A percentile compares a stretch with the other conserved stretches of the same genome.
Conservation (phyloP, 2,888 invertebrate genomes). For the Cataglyphis albicans region DNA sequence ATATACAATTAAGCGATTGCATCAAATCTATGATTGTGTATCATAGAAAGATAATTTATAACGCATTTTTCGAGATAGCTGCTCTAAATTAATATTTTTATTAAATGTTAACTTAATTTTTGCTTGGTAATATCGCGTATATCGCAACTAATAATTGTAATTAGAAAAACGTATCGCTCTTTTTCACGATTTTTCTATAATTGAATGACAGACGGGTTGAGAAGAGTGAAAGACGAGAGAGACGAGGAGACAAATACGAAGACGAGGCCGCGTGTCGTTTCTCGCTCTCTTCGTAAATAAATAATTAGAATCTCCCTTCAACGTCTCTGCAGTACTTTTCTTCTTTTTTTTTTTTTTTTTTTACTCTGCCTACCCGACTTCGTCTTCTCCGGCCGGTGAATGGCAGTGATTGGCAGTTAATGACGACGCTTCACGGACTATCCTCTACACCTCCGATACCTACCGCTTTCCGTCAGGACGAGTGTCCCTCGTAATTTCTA, state of each 20-base stretch:
- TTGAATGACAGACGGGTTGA: conserved; percentile 11
- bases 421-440: conserved; percentile 79
- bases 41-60: background rate
- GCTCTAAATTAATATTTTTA: background rate
- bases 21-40: background rate
- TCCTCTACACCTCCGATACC: conserved; percentile 73
- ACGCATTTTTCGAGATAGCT: background rate
- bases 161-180: conserved; percentile 8
- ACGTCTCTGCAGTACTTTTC: conserved; percentile 58
- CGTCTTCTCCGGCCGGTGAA: conserved; percentile 73
- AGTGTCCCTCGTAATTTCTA: conserved; percentile 73
- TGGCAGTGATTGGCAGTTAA: conserved; percentile 83
- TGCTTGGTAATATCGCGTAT: background rate
- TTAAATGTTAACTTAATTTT: background rate
- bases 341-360: conserved; percentile 43
- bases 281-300: conserved; percentile 69
- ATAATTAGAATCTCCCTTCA: conserved; percentile 76
- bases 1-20: background rate
- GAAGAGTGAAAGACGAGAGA: conserved; percentile 28
- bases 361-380: conserved; percentile 52
- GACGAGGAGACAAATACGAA: conserved; percentile 49
- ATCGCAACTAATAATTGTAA: conserved; percentile 22
- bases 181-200: conserved; percentile 25
- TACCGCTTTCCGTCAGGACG: conserved; percentile 59
- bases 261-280: conserved; percentile 40